Evolutionary conservation across 2,797 vertebrate species (phyloP), one percentile per base, ranked within the genome.

Genomic region (Geotrypetes seraphini): DNA sequence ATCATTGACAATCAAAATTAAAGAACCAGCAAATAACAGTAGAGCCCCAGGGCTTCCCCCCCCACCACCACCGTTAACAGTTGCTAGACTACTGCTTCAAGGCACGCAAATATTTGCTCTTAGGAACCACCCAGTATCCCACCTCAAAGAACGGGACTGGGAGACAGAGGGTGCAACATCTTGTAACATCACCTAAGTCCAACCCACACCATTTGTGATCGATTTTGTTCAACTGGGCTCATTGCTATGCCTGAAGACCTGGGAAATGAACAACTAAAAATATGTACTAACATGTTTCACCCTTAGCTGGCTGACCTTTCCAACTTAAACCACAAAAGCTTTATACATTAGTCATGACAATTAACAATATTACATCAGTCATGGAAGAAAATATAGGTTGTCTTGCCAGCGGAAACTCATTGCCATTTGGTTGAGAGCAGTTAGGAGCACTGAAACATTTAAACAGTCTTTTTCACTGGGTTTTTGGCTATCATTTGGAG

Each of bases 1-100:
- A 78, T 58, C 72, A 72, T 60, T 71, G 73, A 73, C 58, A 69
- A 78, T 69, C 49, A 21, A 22, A 78, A 81, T 79, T 78, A 78
- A 75, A 78, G 77, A 77, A 77, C 61, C 76, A 73, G 67, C 26
- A 24, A 76, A 62, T 28, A n/a, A n/a, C n/a, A n/a, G n/a, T n/a
- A n/a, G n/a, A n/a, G n/a, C n/a, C n/a, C n/a, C n/a, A n/a, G n/a
- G n/a, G n/a, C n/a, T n/a, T n/a, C n/a, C n/a, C n/a, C n/a, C n/a
- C n/a, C n/a, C n/a, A n/a, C n/a, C n/a, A n/a, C n/a, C n/a, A n/a
- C n/a, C n/a, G n/a, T n/a, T 84, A 82, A 81, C 66, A 75, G 80
- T 63, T 70, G 81, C 71, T 77, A 77, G 79, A 78, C 71, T 85
- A 74, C 54, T 58, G 58, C 23, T 58, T 44, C 50, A 49, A 11